phyloP scores from a whole-genome alignment of 1,140 invertebrate species.

The Drosophila persimilis region DNA sequence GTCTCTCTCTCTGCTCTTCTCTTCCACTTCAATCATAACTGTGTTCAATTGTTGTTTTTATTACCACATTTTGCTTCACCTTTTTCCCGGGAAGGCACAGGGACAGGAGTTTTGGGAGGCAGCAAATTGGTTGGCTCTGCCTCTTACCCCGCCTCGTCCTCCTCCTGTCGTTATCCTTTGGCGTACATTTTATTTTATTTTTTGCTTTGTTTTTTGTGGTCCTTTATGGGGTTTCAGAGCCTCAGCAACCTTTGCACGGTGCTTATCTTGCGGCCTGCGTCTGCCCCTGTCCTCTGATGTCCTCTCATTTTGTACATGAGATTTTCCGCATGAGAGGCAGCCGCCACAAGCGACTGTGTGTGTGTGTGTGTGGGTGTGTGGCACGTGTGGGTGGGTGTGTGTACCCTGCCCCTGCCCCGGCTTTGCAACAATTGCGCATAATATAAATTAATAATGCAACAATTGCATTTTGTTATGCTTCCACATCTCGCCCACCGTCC shows the following conservation, averaged over 20 bases:
- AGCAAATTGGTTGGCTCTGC: constrained; percentile 67
- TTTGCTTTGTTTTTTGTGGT: constrained; percentile 25
- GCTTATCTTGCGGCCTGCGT: constrained; percentile 57
- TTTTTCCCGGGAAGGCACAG: constrained; percentile 49
- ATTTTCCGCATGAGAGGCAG: constrained; percentile 68
- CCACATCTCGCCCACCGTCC: constrained; percentile 12
- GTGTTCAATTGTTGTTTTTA: constrained; percentile 81
- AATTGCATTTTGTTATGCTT: constrained; percentile 76
- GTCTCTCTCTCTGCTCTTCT: constrained; percentile 38
- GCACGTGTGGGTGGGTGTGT: neutral
- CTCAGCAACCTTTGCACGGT: constrained; percentile 62
- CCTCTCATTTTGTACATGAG: constrained; percentile 40
- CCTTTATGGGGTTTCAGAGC: constrained; percentile 53
- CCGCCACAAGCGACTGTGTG: constrained; percentile 20
- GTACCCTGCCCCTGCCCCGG: neutral
- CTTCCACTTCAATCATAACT: constrained; percentile 80
- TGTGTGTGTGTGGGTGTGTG: neutral
- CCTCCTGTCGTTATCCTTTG: constrained; percentile 38
- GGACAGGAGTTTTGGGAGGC: constrained; percentile 18
- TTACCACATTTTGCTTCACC: constrained; percentile 77
- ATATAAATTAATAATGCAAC: constrained; percentile 82
- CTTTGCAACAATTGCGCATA: constrained; percentile 73
- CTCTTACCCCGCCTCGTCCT: constrained; percentile 7
- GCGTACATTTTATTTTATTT: constrained; percentile 7
- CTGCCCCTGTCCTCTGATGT: constrained; percentile 23